A percentile compares a stretch with the other conserved stretches of the same genome.
phyloP scores from a whole-genome alignment of 2,888 invertebrate genomes.

The Papilio protenor region DNA sequence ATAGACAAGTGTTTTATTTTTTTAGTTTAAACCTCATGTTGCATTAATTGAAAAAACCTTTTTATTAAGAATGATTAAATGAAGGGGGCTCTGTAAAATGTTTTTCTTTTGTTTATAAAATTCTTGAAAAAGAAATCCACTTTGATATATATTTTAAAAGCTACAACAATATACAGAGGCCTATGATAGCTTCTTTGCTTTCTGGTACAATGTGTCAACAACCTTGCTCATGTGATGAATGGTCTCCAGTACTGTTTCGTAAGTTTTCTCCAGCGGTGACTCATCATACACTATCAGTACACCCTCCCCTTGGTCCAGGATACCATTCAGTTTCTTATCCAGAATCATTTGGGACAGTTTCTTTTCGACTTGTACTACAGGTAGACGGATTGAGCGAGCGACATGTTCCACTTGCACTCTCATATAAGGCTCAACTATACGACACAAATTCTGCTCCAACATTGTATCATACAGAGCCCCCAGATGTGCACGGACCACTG shows the following conservation, averaged over 20 bases:
- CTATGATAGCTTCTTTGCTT: conserved; percentile 98
- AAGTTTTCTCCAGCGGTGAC: conserved; percentile 97
- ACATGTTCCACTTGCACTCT: conserved; percentile 97
- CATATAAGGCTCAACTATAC: conserved; percentile 99
- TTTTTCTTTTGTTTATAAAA: conserved; percentile 65
- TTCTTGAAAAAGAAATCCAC: conserved; percentile 74
- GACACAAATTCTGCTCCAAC: conserved; percentile 99
- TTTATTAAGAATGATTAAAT: conserved; percentile 21
- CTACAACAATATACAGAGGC: conserved; percentile 77
- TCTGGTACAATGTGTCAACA: conserved; percentile 99
- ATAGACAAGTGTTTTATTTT: conserved; percentile 7
- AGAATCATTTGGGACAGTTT: conserved; percentile 99
- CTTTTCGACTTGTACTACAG: conserved; percentile 96
- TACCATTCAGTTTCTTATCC: conserved; percentile 98
- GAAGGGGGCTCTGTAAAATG: conserved; percentile 73
- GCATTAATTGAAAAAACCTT: conserved; percentile 56
- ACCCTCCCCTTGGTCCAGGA: conserved; percentile 99
- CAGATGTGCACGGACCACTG: conserved; percentile 98
- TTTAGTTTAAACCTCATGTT: conserved; percentile 41
- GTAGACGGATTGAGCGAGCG: conserved; percentile 94
- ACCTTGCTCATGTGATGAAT: conserved; percentile 99
- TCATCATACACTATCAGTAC: conserved; percentile 99
- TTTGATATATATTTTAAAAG: conserved; percentile 78
- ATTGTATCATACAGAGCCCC: conserved; percentile 98
- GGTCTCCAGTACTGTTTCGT: conserved; percentile 98